These are phyloP conservation scores for Silurus asotus DNA, from an alignment of 2,113 vertebrate genomes.

Conservation along the genomic window DNA sequence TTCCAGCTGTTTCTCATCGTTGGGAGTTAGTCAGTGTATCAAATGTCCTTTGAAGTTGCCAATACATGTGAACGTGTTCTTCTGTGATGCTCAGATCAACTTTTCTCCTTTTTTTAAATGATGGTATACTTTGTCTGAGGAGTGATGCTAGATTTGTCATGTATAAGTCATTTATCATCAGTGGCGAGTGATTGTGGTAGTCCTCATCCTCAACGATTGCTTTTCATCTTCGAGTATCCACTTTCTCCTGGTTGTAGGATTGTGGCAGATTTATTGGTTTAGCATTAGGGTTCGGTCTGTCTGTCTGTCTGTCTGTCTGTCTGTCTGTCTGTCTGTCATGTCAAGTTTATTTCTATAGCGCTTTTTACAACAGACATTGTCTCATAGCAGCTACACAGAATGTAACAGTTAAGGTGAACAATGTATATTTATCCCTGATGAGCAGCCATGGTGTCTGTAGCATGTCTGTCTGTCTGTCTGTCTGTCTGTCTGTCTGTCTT, in stretches of 20 bases:
- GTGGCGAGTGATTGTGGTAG: background rate
- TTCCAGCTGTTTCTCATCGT: conserved; percentile 38
- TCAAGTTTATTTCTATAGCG: too few relatives aligned
- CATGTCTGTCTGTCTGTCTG: too few relatives aligned
- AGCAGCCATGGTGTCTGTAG: too few relatives aligned
- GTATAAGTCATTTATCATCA: conserved; percentile 16
- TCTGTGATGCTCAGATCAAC: conserved; percentile 31
- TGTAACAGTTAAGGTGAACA: too few relatives aligned
- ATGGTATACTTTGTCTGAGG: background rate
- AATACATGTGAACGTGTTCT: background rate
- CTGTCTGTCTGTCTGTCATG: too few relatives aligned
- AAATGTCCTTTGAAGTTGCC: conserved; percentile 40
- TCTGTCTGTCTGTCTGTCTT: too few relatives aligned
- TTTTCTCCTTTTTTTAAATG: background rate
- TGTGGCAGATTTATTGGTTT: background rate
- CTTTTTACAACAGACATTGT: too few relatives aligned
- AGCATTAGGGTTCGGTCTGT: too few relatives aligned
- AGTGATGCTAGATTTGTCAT: conserved; percentile 16
- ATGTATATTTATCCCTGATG: too few relatives aligned
- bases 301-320: too few relatives aligned
- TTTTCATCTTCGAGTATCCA: background rate
- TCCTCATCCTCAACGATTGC: too few relatives aligned
- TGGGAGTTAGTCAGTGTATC: conserved; percentile 32
- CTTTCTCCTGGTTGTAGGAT: background rate
- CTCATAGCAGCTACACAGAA: too few relatives aligned